Percentiles rank a stretch among this genome's conserved stretches.
phyloP scores from a whole-genome alignment of 2,113 vertebrate genomes.

The Hoplias malabaricus region DNA sequence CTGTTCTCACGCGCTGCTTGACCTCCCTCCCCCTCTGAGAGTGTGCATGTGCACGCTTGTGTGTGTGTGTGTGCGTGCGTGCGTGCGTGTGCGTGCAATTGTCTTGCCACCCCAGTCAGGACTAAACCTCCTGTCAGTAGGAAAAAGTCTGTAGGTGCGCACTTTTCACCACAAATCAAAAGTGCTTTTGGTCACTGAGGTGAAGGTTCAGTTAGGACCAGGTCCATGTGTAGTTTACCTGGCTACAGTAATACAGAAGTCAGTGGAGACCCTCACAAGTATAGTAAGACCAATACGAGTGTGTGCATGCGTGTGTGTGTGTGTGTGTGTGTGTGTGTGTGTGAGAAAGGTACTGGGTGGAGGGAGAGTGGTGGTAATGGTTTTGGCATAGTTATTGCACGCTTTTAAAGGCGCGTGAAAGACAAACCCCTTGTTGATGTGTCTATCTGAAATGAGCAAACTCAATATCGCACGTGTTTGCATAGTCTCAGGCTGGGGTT shows the following conservation, averaged over 20 bases:
- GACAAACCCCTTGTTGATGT: not conserved
- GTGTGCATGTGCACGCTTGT: not conserved
- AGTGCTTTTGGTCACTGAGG: too few relatives aligned
- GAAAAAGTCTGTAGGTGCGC: too few relatives aligned
- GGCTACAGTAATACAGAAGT: too few relatives aligned
- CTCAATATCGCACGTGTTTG: too few relatives aligned
- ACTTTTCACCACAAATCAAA: too few relatives aligned
- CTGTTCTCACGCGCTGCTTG: slow-evolving; percentile 1
- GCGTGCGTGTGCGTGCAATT: not conserved
- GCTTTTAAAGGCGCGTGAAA: not conserved
- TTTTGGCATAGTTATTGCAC: not conserved
- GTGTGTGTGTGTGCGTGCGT: not conserved
- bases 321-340: not conserved
- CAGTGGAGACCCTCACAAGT: too few relatives aligned
- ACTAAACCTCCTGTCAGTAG: too few relatives aligned
- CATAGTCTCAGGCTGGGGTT: too few relatives aligned
- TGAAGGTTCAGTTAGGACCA: too few relatives aligned
- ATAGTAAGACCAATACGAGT: too few relatives aligned
- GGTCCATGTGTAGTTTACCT: too few relatives aligned
- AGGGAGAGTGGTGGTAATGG: not conserved
- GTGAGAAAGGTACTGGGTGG: not conserved
- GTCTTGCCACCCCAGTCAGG: too few relatives aligned
- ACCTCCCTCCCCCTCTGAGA: not conserved
- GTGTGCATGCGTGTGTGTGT: not conserved
- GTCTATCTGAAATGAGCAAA: not conserved